Conservation (phyloP, 2,888 invertebrate genomes). For the Mycalesis mineus region DNA sequence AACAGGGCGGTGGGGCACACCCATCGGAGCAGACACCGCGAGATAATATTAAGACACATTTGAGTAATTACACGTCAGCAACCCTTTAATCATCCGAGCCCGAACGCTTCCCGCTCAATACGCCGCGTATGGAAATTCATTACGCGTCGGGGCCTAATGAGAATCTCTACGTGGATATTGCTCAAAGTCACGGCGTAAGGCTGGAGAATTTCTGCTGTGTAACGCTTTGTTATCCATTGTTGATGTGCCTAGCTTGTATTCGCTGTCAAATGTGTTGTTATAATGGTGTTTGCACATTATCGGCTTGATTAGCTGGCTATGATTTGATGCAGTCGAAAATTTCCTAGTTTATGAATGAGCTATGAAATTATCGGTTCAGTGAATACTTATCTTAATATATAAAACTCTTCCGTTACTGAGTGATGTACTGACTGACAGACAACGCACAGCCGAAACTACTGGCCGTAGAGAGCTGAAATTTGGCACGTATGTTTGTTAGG, state of each 20-base stretch:
- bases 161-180: constrained; percentile 23
- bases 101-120: constrained; percentile 11
- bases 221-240: neutral
- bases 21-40: neutral
- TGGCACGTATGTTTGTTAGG: no score
- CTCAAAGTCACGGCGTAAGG: neutral
- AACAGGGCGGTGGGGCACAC: no score
- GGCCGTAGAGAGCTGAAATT: no score
- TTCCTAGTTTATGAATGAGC: no score
- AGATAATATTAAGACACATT: constrained; percentile 1
- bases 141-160: constrained; percentile 21
- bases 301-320: no score
- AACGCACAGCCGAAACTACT: no score
- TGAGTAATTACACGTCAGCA: constrained; percentile 19
- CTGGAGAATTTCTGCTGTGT: neutral
- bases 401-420: no score
- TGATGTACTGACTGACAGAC: no score
- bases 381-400: no score
- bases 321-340: no score
- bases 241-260: neutral
- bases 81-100: constrained; percentile 18
- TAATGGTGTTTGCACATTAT: no score
- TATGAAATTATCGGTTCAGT: no score
- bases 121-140: constrained; percentile 23
- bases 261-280: neutral